phyloP scores from a whole-genome alignment of 2,797 vertebrate species.

The Menidia menidia region DNA sequence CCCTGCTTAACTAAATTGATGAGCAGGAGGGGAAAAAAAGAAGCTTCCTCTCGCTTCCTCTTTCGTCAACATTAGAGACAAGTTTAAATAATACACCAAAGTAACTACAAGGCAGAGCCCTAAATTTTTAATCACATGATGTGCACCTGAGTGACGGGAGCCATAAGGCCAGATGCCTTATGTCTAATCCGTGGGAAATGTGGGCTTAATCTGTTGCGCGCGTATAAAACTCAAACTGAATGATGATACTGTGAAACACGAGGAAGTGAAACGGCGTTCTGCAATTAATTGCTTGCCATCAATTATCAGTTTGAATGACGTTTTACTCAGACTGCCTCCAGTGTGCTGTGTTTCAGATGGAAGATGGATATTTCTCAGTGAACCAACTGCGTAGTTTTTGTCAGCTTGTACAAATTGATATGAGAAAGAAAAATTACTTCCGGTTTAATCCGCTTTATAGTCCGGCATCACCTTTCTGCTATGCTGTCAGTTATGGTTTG shows the following conservation, averaged over 20 bases:
- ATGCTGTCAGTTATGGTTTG: not conserved
- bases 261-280: not conserved
- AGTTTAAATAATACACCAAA: slow-evolving; percentile 47
- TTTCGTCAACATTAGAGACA: slow-evolving; percentile 2
- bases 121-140: slow-evolving; percentile 34
- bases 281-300: no score
- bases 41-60: slow-evolving; percentile 6
- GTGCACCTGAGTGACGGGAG: slow-evolving; percentile 25
- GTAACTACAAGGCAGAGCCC: slow-evolving; percentile 23
- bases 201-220: slow-evolving; percentile 2
- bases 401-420: no score
- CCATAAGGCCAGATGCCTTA: slow-evolving; percentile 26
- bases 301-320: no score
- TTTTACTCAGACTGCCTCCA: no score
- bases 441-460: no score
- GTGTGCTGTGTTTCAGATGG: not conserved
- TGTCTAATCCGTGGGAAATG: slow-evolving; percentile 12
- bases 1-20: slow-evolving; percentile 51
- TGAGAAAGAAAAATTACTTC: no score
- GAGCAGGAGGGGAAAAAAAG: not conserved
- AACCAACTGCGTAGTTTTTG: no score
- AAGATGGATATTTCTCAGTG: not conserved
- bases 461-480: not conserved
- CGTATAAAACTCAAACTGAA: not conserved
- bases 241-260: not conserved